Evolutionary conservation across 2,797 vertebrate genomes (phyloP).

Genomic region (Acanthopagrus latus): DNA sequence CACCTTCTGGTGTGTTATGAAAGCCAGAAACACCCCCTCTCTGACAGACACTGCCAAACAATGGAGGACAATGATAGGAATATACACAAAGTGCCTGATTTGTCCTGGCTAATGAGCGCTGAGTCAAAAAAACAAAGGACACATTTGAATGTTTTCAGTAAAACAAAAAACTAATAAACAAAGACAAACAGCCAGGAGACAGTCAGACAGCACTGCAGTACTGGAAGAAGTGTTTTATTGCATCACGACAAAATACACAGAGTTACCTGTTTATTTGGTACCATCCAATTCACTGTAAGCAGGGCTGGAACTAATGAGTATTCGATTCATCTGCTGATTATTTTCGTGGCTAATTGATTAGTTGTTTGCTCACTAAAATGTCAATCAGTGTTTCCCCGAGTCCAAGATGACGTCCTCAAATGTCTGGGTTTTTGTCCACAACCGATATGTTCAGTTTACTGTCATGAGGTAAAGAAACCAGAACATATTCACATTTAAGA

Average conservation of each 20-base stretch:
- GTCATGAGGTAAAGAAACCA: too few species aligned
- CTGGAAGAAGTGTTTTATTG: neutral
- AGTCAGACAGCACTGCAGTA: neutral
- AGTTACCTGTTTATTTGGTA: neutral
- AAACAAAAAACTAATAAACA: conserved; percentile 25
- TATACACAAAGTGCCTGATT: conserved; percentile 11
- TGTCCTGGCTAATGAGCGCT: neutral
- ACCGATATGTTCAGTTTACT: too few species aligned
- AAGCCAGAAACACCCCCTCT: conserved; percentile 52
- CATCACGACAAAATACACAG: neutral
- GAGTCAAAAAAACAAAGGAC: conserved; percentile 19
- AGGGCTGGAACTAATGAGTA: too few species aligned
- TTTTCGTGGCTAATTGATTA: too few species aligned
- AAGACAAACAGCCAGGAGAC: conserved; percentile 34
- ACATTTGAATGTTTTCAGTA: neutral
- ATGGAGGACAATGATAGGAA: conserved; percentile 30
- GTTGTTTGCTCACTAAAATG: too few species aligned
- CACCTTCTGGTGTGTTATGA: conserved; percentile 52
- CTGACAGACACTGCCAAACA: conserved; percentile 31
- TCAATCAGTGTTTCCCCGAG: too few species aligned
- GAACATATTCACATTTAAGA: too few species aligned
- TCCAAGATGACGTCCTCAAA: too few species aligned
- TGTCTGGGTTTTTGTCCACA: too few species aligned
- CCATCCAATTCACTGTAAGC: neutral
- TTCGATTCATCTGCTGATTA: too few species aligned